These are phyloP conservation scores for Mactromeris polynyma DNA, from an alignment of 2,888 invertebrate species.

Conservation along the genomic window DNA sequence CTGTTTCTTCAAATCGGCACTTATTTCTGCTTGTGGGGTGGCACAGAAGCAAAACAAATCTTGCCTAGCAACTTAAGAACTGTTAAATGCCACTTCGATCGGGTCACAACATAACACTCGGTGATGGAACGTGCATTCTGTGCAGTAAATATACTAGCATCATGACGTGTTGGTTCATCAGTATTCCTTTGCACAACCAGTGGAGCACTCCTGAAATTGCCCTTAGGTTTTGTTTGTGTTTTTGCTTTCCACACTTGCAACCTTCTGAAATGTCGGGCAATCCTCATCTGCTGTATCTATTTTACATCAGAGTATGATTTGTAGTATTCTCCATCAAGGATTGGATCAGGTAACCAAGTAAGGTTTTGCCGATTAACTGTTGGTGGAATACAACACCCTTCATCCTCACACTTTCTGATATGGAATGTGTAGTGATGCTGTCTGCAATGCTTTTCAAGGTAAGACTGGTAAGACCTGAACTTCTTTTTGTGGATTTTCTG, in stretches of 20 bases:
- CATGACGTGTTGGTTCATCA: background rate
- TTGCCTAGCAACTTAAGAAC: background rate
- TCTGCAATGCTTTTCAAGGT: conserved; percentile 39
- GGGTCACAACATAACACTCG: conserved; percentile 28
- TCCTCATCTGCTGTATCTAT: conserved; percentile 37
- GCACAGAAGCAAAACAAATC: conserved; percentile 35
- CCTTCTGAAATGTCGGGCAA: background rate
- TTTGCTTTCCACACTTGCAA: background rate
- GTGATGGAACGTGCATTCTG: conserved; percentile 26
- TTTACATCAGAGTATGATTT: conserved; percentile 14
- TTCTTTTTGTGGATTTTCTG: conserved; percentile 49
- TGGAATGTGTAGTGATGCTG: conserved; percentile 54
- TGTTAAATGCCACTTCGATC: conserved; percentile 25
- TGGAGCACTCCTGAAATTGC: conserved; percentile 17
- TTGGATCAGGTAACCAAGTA: conserved; percentile 54
- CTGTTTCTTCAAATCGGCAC: conserved; percentile 17
- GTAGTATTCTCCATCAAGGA: conserved; percentile 41
- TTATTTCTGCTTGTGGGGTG: background rate
- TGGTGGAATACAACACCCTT: conserved; percentile 45
- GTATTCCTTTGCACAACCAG: background rate
- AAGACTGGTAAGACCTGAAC: conserved; percentile 21
- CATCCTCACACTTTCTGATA: conserved; percentile 53
- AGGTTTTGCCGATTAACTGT: background rate
- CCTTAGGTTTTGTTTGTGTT: background rate
- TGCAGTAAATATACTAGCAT: background rate